Percentiles rank a stretch among this genome's conserved stretches.
Evolutionary conservation across 2,113 vertebrate genomes (phyloP).

Genomic region (Todiramphus saurophagus): DNA sequence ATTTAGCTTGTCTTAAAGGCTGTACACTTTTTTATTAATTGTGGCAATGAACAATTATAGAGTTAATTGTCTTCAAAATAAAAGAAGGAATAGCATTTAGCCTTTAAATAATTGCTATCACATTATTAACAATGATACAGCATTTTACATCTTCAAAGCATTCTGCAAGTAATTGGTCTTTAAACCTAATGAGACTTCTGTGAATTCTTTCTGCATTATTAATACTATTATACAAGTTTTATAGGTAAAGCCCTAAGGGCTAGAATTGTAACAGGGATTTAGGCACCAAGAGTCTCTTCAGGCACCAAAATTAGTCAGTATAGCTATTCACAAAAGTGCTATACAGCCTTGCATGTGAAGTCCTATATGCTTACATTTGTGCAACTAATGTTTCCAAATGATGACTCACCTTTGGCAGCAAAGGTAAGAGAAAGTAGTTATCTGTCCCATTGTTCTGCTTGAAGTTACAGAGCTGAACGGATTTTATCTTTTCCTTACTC

Average conservation of each 20-base stretch:
- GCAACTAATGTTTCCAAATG: not conserved
- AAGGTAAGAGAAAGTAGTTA: not conserved
- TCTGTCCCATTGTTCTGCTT: not conserved
- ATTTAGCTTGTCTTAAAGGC: not conserved
- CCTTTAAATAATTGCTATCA: not conserved
- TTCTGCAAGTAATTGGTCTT: not conserved
- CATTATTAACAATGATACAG: not conserved
- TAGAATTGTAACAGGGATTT: not conserved
- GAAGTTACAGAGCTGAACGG: not conserved
- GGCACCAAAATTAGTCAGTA: not conserved
- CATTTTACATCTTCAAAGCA: not conserved
- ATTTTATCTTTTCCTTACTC: not conserved
- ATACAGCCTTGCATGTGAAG: not conserved
- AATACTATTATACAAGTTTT: not conserved
- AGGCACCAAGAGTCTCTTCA: not conserved
- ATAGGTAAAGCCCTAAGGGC: not conserved
- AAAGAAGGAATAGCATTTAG: not conserved
- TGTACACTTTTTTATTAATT: not conserved
- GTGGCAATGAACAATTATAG: not conserved
- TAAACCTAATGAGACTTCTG: not conserved
- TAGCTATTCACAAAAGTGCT: not conserved
- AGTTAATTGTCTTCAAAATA: constrained; percentile 4
- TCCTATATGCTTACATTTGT: not conserved
- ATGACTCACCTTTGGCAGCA: not conserved
- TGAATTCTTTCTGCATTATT: not conserved